Base-by-base conservation (phyloP, 1,140 invertebrate species). In the Formica selysi region DNA sequence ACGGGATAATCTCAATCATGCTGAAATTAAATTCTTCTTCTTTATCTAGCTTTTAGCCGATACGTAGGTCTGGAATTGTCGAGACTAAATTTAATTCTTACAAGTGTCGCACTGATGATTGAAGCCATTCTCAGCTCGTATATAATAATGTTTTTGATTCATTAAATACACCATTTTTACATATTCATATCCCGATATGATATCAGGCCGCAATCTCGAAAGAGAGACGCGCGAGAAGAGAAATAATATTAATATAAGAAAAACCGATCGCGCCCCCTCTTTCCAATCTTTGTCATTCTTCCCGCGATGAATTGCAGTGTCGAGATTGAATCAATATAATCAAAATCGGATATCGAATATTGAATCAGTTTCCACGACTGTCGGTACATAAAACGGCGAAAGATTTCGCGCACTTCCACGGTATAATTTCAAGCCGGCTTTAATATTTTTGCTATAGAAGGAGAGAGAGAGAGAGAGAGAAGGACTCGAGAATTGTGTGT, bases 291-390 rank as follows among this genome's bases (percentile, higher is more conserved):
- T 13, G 6, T 5, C 16, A 26, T 19, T 48, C 32, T 65, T 6
- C 6, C 16, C 32, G 32, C 64, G 76, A 80, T 41, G 78, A 71
- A 80, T 71, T 32, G 32, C 48, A 4, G 65, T 26, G 48, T 57
- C 29, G 65, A 80, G 65, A 80, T 80, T 80, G 78, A 80, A 80
- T 80, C 65, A 80, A 80, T 80, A 80, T 80, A 80, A 80, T 80
- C 78, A 80, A 80, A 68, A 80, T 80, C 41, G 76, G 76, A 79
- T 79, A 79, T 79, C 65, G 65, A 80, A 70, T 80, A 80, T 80
- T 80, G 78, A 80, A 68, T 70, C 78, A 70, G 48, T 6, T 36
- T 48, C 36, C 19, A 57, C 57, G 36, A 57, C 78, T n/a, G 36
- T 70, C 65, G 65, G 38, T 54, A 80, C 44, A 70, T 68, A 54